phyloP scores from a whole-genome alignment of 2,113 vertebrate species.

The Callopanchax toddi region DNA sequence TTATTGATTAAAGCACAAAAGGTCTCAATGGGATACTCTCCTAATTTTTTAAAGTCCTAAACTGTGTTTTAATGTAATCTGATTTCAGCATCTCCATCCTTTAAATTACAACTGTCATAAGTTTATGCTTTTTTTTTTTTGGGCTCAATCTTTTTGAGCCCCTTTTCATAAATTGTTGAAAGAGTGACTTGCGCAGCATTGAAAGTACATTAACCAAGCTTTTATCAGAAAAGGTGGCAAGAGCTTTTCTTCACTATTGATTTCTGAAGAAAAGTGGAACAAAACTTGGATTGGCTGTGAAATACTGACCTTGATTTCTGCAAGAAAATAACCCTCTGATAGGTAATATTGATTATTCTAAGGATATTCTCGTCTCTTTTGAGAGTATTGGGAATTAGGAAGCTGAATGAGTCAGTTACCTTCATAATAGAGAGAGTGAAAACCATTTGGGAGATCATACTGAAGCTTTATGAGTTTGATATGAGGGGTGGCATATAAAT shows the following conservation, averaged over 20 bases:
- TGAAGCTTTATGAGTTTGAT: no score
- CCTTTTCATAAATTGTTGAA: background rate
- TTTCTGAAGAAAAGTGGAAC: no score
- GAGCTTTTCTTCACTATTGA: background rate
- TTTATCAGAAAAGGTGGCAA: background rate
- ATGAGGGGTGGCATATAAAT: no score
- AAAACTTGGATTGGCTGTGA: background rate
- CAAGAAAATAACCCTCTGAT: conserved; percentile 6
- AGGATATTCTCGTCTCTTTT: conserved; percentile 11
- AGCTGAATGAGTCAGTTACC: background rate
- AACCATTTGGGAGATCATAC: background rate
- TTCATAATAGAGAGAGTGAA: conserved; percentile 18
- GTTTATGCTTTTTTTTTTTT: conserved; percentile 7
- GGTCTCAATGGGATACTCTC: no score
- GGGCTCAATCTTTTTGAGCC: conserved; percentile 4
- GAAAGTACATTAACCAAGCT: background rate
- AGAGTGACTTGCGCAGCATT: background rate
- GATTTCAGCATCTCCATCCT: no score
- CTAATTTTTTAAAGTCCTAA: no score
- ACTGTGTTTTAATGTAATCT: no score
- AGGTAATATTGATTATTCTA: conserved; percentile 28
- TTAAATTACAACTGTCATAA: background rate
- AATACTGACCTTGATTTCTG: conserved; percentile 18
- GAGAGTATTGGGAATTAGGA: background rate
- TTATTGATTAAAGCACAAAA: no score